Evolutionary conservation across 1,140 invertebrate species (phyloP).

Genomic region (Bicyclus anynana): DNA sequence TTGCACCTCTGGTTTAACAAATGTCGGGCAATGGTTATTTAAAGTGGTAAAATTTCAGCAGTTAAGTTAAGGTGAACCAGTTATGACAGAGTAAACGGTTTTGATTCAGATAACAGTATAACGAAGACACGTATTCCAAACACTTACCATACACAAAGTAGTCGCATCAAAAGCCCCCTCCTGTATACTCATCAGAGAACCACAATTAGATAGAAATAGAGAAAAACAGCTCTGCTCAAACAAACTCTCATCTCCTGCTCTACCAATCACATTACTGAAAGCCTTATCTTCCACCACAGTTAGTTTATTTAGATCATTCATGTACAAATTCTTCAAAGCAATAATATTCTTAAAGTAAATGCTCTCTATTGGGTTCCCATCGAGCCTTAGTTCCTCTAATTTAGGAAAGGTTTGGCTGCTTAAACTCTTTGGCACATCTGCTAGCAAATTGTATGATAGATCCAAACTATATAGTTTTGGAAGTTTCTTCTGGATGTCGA

Average conservation of each 20-base stretch:
- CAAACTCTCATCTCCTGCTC: slow-evolving; percentile 35
- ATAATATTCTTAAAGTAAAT: slow-evolving; percentile 70
- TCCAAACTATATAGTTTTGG: slow-evolving; percentile 59
- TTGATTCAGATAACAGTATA: too few relatives aligned
- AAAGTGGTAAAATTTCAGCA: too few relatives aligned
- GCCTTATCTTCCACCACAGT: slow-evolving; percentile 54
- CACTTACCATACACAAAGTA: slow-evolving; percentile 65
- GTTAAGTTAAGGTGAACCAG: too few relatives aligned
- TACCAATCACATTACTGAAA: slow-evolving; percentile 63
- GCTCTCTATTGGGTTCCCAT: slow-evolving; percentile 65
- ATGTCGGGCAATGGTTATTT: too few relatives aligned
- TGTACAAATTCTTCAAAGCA: slow-evolving; percentile 58
- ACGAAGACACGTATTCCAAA: too few relatives aligned
- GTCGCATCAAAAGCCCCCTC: slow-evolving; percentile 64
- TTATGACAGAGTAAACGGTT: too few relatives aligned
- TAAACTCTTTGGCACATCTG: slow-evolving; percentile 57
- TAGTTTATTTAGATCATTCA: slow-evolving; percentile 58
- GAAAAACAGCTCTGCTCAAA: slow-evolving; percentile 52
- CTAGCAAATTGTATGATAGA: slow-evolving; percentile 62
- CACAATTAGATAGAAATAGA: slow-evolving; percentile 61
- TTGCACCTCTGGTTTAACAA: too few relatives aligned
- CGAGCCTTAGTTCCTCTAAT: slow-evolving; percentile 59
- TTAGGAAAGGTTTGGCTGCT: slow-evolving; percentile 55
- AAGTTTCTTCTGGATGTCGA: slow-evolving; percentile 53
- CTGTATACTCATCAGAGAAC: slow-evolving; percentile 46